These are phyloP conservation scores for Rhagoletis pomonella DNA, from an alignment of 1,140 invertebrate species.

Conservation along the genomic window DNA sequence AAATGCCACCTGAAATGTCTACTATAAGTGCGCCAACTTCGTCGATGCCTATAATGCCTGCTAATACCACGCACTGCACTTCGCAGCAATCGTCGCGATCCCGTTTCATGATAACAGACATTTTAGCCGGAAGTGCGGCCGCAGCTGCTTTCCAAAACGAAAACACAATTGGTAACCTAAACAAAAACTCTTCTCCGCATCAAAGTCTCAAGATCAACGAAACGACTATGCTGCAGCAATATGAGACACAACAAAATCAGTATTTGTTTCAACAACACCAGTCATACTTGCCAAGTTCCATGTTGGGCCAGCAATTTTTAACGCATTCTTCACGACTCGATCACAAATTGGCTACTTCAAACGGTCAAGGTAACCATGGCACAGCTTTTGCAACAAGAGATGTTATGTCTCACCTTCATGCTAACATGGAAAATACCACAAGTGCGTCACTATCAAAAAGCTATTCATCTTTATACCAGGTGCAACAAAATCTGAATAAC, in stretches of 20 bases:
- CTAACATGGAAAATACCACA: no score
- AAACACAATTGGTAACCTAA: not conserved
- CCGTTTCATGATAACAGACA: slow-evolving; percentile 87
- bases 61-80: slow-evolving; percentile 73
- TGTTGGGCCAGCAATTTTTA: slow-evolving; percentile 57
- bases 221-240: not conserved
- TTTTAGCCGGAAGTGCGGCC: slow-evolving; percentile 78
- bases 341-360: no score
- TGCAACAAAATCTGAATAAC: not conserved
- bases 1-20: slow-evolving; percentile 73
- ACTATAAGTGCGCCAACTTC: slow-evolving; percentile 60
- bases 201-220: not conserved
- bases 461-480: not conserved
- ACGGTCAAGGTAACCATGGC: slow-evolving; percentile 59
- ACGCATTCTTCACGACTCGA: no score
- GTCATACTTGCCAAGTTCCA: slow-evolving; percentile 55
- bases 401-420: not conserved
- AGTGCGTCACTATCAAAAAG: no score
- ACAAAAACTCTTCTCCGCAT: no score
- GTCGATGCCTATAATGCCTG: slow-evolving; percentile 64
- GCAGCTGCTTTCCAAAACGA: slow-evolving; percentile 58
- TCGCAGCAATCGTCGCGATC: slow-evolving; percentile 79
- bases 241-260: slow-evolving; percentile 61
- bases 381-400: slow-evolving; percentile 51
- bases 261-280: slow-evolving; percentile 61